These are phyloP conservation scores for Noturus placidus DNA, from an alignment of 2,113 vertebrate species.

Conservation along the genomic window DNA sequence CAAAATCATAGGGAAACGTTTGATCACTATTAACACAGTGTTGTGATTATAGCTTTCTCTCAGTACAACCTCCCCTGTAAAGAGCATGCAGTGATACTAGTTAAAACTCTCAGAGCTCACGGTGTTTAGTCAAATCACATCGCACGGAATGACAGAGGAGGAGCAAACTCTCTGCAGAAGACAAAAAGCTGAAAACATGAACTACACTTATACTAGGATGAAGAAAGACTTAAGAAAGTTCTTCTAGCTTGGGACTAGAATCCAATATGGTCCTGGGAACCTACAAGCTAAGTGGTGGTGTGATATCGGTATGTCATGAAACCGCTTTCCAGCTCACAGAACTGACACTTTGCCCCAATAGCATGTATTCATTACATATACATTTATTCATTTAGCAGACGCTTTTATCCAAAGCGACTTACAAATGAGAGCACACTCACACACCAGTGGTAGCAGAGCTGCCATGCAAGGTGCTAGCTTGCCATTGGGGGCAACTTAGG, in stretches of 20 bases:
- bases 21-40: constrained; percentile 12
- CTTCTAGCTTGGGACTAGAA: not conserved
- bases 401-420: no score
- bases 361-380: constrained; percentile 29
- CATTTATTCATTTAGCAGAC: no score
- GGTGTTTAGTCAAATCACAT: constrained; percentile 25
- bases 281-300: not conserved
- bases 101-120: not conserved
- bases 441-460: no score
- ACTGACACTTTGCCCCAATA: constrained; percentile 11
- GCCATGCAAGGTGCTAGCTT: no score
- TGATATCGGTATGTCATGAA: not conserved
- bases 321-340: not conserved
- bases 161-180: not conserved
- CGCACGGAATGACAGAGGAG: not conserved
- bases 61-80: constrained; percentile 33
- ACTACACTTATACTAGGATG: constrained; percentile 2
- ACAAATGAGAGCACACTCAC: no score
- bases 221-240: not conserved
- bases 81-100: constrained; percentile 42
- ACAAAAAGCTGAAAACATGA: not conserved
- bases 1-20: constrained; percentile 29
- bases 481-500: no score
- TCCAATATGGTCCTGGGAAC: not conserved
- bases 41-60: not conserved